Conservation (phyloP, 2,888 invertebrate species). For the Chrysolina haemoptera region DNA sequence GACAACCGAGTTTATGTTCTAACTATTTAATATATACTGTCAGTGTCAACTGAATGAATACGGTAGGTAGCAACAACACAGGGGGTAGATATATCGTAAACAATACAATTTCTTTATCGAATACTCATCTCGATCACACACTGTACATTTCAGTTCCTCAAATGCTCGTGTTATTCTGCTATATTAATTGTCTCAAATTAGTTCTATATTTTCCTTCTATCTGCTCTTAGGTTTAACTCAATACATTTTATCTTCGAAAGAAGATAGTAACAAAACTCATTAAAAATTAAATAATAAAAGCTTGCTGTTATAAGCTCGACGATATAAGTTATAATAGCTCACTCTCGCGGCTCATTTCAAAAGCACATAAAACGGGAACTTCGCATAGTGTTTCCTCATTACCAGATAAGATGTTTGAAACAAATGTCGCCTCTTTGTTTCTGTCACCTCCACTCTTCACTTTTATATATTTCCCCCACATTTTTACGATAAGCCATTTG, state of each 20-base stretch:
- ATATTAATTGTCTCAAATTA: too few species aligned
- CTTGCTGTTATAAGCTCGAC: not conserved
- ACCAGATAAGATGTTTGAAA: constrained; percentile 62
- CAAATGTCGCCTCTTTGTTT: constrained; percentile 59
- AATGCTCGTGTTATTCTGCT: too few species aligned
- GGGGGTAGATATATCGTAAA: too few species aligned
- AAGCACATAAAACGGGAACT: constrained; percentile 59
- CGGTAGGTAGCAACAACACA: too few species aligned
- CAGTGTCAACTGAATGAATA: too few species aligned
- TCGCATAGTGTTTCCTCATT: constrained; percentile 60
- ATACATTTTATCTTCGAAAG: not conserved
- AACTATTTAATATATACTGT: too few species aligned
- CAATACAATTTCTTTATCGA: too few species aligned
- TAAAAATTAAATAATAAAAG: not conserved
- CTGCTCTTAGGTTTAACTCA: too few species aligned
- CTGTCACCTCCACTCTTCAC: constrained; percentile 47
- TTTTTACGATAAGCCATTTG: constrained; percentile 54
- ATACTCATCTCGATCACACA: too few species aligned
- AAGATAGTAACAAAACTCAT: not conserved
- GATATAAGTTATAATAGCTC: not conserved
- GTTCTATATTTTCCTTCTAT: too few species aligned
- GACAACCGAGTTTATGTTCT: too few species aligned
- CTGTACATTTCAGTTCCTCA: too few species aligned
- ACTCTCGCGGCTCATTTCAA: constrained; percentile 58
- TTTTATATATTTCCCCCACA: constrained; percentile 46